Percentiles rank a stretch among this genome's conserved stretches.
Evolutionary conservation across 2,113 vertebrate species (phyloP).

Genomic region (Phalacrocorax brasilianus): DNA sequence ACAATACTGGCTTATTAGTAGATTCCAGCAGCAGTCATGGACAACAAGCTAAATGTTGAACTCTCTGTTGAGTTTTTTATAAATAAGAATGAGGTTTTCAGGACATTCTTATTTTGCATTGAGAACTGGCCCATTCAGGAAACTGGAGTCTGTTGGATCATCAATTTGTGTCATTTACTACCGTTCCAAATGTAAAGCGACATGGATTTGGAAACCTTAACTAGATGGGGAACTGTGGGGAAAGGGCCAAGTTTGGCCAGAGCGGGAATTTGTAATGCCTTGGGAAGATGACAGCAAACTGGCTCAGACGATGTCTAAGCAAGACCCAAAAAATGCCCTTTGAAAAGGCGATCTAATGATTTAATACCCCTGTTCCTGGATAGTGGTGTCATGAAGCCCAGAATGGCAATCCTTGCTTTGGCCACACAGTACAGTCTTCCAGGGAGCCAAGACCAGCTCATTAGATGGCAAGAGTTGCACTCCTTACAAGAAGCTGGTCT

Average conservation of each 20-base stretch:
- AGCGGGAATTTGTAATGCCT: not conserved
- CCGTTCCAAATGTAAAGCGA: conserved; percentile 11
- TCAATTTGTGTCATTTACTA: not conserved
- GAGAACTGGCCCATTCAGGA: not conserved
- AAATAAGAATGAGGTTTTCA: not conserved
- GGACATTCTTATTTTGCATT: not conserved
- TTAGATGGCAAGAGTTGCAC: not conserved
- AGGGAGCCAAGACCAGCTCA: conserved; percentile 9
- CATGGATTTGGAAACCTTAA: conserved; percentile 1
- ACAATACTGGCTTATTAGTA: not conserved
- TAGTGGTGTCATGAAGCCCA: not conserved
- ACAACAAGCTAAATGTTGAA: not conserved
- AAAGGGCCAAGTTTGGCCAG: not conserved
- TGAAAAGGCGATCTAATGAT: not conserved
- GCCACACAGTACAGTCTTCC: not conserved
- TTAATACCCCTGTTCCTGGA: not conserved
- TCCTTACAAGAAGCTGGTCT: conserved; percentile 36
- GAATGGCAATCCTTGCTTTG: not conserved
- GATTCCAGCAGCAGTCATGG: not conserved
- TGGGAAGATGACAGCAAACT: not conserved
- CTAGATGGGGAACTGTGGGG: not conserved
- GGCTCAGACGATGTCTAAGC: not conserved
- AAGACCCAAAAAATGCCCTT: accelerated
- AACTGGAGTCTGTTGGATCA: not conserved
- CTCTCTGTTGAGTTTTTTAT: not conserved